Percentiles rank a stretch among this genome's conserved stretches.
phyloP scores from a whole-genome alignment of 1,140 invertebrate genomes.

The Phymastichus coffea region DNA sequence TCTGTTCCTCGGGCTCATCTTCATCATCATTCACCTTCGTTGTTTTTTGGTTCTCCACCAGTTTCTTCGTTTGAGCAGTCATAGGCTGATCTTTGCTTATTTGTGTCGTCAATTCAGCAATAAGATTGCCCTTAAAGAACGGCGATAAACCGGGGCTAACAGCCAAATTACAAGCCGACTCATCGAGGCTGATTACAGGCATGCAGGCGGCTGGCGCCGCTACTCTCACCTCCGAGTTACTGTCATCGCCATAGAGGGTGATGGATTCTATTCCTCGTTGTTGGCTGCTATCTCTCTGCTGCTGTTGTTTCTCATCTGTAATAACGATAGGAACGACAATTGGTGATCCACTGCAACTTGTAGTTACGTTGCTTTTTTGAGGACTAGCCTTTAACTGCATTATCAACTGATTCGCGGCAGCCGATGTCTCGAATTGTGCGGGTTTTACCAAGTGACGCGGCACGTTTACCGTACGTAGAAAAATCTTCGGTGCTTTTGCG shows the following conservation, averaged over 20 bases:
- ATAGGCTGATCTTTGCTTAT: too few relatives aligned
- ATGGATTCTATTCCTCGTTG: slow-evolving; percentile 35
- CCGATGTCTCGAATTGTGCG: background rate
- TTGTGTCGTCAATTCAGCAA: too few relatives aligned
- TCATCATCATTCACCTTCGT: too few relatives aligned
- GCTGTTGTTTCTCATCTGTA: background rate
- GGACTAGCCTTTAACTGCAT: background rate
- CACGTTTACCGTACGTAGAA: slow-evolving; percentile 19
- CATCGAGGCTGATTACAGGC: slow-evolving; percentile 43
- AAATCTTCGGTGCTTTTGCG: background rate
- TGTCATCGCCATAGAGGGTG: slow-evolving; percentile 44
- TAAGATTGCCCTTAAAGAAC: slow-evolving; percentile 46
- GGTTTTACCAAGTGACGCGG: slow-evolving; percentile 15
- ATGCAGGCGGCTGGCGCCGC: slow-evolving; percentile 29
- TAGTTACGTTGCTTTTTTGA: background rate
- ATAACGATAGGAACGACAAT: background rate
- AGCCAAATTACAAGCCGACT: slow-evolving; percentile 35
- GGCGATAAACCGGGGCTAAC: slow-evolving; percentile 45
- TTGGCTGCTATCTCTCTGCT: background rate
- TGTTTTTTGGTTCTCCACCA: too few relatives aligned
- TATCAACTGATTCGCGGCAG: background rate
- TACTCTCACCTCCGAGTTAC: slow-evolving; percentile 28
- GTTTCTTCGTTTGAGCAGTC: too few relatives aligned
- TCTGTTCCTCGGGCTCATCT: background rate
- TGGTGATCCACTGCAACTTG: background rate